Conservation (phyloP, 2,797 vertebrate species). For the Coluber constrictor region DNA sequence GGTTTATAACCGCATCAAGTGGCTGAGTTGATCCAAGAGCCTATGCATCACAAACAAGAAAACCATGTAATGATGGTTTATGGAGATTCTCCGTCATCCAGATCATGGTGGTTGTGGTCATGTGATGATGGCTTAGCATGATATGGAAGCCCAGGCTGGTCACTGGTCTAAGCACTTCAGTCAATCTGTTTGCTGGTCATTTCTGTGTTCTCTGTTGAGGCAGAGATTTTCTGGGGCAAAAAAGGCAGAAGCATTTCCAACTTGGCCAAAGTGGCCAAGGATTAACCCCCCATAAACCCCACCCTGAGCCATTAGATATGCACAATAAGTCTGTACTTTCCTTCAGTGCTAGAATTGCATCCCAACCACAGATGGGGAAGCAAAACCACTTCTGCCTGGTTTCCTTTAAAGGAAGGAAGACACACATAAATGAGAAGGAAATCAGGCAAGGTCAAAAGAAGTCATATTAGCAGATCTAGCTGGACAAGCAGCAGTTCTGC, state of each 20-base stretch:
- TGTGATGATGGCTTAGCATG: background rate
- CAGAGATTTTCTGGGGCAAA: background rate
- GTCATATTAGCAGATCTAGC: background rate
- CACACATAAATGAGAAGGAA: background rate
- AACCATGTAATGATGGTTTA: background rate
- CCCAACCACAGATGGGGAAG: background rate
- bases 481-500: background rate
- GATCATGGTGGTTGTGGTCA: background rate
- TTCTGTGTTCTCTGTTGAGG: background rate
- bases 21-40: background rate
- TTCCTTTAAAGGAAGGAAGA: background rate
- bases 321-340: background rate
- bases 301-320: background rate
- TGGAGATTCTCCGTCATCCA: no score
- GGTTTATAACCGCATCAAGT: background rate
- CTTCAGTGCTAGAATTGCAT: background rate
- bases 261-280: background rate
- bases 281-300: background rate
- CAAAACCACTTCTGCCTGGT: background rate
- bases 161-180: background rate
- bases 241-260: background rate
- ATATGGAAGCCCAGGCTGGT: background rate
- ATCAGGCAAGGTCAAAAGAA: background rate
- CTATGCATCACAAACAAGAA: background rate
- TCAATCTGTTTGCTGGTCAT: background rate